phyloP scores from a whole-genome alignment of 2,888 invertebrate genomes.

The Tachystola acroxantha region DNA sequence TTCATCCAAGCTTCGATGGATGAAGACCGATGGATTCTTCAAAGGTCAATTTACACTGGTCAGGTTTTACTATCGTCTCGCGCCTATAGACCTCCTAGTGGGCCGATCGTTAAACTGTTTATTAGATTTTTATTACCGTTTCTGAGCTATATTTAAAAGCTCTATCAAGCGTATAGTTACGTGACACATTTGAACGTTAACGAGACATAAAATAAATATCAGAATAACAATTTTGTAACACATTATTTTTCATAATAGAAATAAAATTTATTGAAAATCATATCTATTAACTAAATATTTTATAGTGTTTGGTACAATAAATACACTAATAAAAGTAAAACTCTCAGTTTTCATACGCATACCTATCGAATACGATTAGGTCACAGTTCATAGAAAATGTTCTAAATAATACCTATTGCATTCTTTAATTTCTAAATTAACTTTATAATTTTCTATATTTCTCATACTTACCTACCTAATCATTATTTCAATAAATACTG shows the following conservation, averaged over 20 bases:
- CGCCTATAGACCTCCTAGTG: slow-evolving; percentile 54
- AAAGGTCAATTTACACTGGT: slow-evolving; percentile 30
- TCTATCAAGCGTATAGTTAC: slow-evolving; percentile 43
- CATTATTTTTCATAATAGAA: not conserved
- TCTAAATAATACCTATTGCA: too few species aligned
- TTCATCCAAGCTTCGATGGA: slow-evolving; percentile 13
- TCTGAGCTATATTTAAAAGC: slow-evolving; percentile 53
- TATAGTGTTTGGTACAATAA: too few species aligned
- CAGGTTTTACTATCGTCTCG: slow-evolving; percentile 36
- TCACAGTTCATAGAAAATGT: too few species aligned
- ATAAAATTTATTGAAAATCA: too few species aligned
- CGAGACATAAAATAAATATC: slow-evolving; percentile 12
- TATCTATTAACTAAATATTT: too few species aligned
- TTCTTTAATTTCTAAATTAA: too few species aligned
- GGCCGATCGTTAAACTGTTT: slow-evolving; percentile 61
- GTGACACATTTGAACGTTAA: slow-evolving; percentile 21
- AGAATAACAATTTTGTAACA: not conserved
- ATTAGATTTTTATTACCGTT: slow-evolving; percentile 60
- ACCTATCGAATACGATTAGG: too few species aligned
- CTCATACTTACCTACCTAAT: too few species aligned
- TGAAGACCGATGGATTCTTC: slow-evolving; percentile 20
- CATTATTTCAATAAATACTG: too few species aligned
- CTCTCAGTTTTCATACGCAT: too few species aligned
- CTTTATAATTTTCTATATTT: too few species aligned
- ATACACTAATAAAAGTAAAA: too few species aligned